Evolutionary conservation across 2,797 vertebrate species (phyloP), one percentile per base, ranked within the genome.

Genomic region (Schizopygopsis pylzovi): DNA sequence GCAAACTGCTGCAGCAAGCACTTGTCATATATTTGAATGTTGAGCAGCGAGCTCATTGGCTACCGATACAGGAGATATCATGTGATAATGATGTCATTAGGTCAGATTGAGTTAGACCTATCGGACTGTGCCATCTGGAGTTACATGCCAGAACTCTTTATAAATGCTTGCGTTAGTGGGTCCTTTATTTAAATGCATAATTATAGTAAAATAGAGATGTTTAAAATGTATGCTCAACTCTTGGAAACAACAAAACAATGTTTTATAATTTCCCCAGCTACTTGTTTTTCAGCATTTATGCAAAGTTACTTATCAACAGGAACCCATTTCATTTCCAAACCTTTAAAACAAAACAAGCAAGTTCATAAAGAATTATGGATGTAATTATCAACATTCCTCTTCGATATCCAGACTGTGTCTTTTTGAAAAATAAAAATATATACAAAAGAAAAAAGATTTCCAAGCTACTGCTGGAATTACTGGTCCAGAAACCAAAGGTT

Each of bases 261-360:
- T n/a, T 39, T 37, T 67, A 67, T 54, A 3, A 70, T 52, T 33
- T 70, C 4, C 37, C 37, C 13, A 20, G 4, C 10, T 43, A 56
- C 16, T n/a, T n/a, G n/a, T 25, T 11, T 67, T 70, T 54, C 12
- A 39, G 25, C 10, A 20, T 80, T 81, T 68, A 56, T 45, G 15
- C 52, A 73, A 12, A 33, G 39, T 20, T 59, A 20, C 39, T 47
- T 61, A 73, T 28, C 54, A 8, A 63, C 22, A 37, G 54, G 25
- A 83, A 75, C 41, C 70, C 39, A 41, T 72, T 72, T 12, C 3
- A 72, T 72, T 68, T 43, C 68, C 11, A 22, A 82, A 59, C 22
- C 49, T 43, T 56, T 56, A 43, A 59, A 12, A 43, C 37, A 71
- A 61, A 82, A 47, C 25, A 73, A 73, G 72, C 18, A 22, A 73